These are phyloP conservation scores for Balanococcus diminutus DNA, from an alignment of 2,888 invertebrate genomes.

Conservation along the genomic window DNA sequence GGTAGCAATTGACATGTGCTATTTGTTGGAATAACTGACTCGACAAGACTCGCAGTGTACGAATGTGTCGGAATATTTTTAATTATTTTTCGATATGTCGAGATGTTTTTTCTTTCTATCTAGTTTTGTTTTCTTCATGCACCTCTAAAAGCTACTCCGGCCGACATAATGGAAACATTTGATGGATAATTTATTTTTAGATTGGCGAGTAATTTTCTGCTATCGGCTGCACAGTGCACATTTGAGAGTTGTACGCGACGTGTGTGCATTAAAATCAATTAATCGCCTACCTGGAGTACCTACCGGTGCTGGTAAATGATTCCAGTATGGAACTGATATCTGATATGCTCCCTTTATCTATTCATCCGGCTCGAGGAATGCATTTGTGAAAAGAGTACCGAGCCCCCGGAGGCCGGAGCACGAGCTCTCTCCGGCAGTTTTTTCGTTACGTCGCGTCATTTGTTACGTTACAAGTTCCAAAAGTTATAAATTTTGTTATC, in stretches of 20 bases:
- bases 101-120: not conserved
- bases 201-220: not conserved
- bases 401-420: not conserved
- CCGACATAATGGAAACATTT: not conserved
- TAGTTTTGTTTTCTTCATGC: not conserved
- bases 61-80: slow-evolving; percentile 8
- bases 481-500: too few relatives aligned
- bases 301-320: not conserved
- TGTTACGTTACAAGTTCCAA: too few relatives aligned
- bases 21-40: not conserved
- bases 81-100: slow-evolving; percentile 27
- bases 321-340: not conserved
- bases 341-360: not conserved
- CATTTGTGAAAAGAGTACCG: too few relatives aligned
- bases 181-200: slow-evolving; percentile 19
- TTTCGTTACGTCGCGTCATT: too few relatives aligned
- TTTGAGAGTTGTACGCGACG: not conserved
- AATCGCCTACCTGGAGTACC: not conserved
- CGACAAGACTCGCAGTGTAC: too few relatives aligned
- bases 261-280: slow-evolving; percentile 5
- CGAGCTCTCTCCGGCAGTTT: not conserved
- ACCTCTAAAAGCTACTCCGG: not conserved
- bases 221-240: not conserved
- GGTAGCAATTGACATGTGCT: slow-evolving; percentile 3
- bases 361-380: not conserved